phyloP scores from a whole-genome alignment of 2,113 vertebrate genomes.

The Hippotragus niger region DNA sequence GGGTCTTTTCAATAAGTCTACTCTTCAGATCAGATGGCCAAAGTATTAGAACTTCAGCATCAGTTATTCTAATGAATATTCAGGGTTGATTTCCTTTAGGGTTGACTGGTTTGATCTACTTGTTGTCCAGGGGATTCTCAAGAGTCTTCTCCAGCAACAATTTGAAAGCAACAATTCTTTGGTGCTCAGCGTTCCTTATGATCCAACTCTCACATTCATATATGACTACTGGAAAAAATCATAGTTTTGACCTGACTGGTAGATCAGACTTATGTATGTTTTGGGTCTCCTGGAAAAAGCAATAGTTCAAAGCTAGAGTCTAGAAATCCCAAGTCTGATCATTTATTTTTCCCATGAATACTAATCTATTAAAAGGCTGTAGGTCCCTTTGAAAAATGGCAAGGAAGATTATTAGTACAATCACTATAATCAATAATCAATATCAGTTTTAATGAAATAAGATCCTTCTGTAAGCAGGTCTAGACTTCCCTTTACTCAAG shows the following conservation, averaged over 20 bases:
- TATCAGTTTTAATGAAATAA: background rate
- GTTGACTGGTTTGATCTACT: background rate
- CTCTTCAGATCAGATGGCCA: background rate
- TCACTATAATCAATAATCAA: background rate
- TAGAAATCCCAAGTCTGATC: background rate
- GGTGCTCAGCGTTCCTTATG: background rate
- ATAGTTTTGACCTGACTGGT: background rate
- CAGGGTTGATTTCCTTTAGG: background rate
- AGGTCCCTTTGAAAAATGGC: background rate
- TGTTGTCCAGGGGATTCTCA: background rate
- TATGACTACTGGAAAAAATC: background rate
- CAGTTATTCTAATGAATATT: background rate
- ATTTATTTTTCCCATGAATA: background rate
- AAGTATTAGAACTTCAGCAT: background rate
- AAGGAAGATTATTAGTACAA: background rate
- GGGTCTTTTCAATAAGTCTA: background rate
- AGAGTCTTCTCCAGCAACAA: background rate
- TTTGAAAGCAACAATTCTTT: background rate
- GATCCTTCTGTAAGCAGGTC: background rate
- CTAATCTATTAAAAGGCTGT: background rate
- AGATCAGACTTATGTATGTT: background rate
- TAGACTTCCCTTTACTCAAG: background rate
- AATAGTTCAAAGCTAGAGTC: background rate
- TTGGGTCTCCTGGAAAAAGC: background rate
- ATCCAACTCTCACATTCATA: fast-evolving